phyloP scores from a whole-genome alignment of 2,797 vertebrate species.

The Sciaenops ocellatus region DNA sequence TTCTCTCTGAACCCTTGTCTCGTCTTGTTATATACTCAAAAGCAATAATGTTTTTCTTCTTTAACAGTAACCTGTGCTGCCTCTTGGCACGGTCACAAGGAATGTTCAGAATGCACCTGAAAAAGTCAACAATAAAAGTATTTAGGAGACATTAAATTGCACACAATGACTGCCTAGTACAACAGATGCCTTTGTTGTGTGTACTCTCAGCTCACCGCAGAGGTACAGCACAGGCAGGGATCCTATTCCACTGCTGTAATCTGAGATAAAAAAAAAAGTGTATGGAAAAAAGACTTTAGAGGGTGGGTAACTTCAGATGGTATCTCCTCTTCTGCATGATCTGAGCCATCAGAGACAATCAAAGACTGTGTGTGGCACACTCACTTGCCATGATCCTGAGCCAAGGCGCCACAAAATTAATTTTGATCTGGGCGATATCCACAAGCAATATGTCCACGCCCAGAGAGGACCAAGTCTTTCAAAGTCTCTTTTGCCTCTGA shows the following conservation, averaged over 20 bases:
- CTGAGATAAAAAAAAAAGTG: conserved; percentile 53
- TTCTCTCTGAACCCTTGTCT: conserved; percentile 8
- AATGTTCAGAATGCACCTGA: conserved; percentile 85
- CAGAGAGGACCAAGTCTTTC: conserved; percentile 42
- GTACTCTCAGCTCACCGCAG: conserved; percentile 42
- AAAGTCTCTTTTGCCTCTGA: background rate
- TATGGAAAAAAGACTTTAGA: conserved; percentile 51
- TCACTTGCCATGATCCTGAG: conserved; percentile 59
- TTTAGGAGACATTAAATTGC: conserved; percentile 79
- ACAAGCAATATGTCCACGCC: conserved; percentile 54
- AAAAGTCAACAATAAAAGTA: conserved; percentile 84
- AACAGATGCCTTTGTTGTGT: conserved; percentile 82
- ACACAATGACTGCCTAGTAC: conserved; percentile 69
- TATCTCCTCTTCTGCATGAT: conserved; percentile 77
- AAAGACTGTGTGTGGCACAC: conserved; percentile 75
- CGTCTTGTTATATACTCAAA: conserved; percentile 29
- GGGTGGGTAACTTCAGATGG: conserved; percentile 76
- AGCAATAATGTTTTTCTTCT: conserved; percentile 45
- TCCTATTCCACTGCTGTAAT: conserved; percentile 67
- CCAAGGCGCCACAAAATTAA: conserved; percentile 69
- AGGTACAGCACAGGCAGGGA: conserved; percentile 59
- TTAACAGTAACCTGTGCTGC: conserved; percentile 67
- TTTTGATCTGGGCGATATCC: conserved; percentile 71
- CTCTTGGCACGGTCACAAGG: conserved; percentile 71
- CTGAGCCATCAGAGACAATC: conserved; percentile 69